Evolutionary conservation across 2,888 invertebrate species (phyloP).

Genomic region (Polia nebulosa): DNA sequence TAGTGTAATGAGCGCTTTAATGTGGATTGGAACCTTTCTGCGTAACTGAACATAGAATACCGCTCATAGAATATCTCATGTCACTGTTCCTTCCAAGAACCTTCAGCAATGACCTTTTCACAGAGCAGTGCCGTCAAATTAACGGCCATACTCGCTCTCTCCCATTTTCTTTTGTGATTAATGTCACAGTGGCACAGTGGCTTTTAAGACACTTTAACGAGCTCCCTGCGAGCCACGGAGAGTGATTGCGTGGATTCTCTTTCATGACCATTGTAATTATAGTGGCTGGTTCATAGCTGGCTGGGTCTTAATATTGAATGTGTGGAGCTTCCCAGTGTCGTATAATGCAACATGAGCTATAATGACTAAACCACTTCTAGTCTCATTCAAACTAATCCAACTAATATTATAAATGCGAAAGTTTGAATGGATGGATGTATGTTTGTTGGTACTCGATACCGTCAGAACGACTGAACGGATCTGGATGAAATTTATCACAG

Average conservation of each 20-base stretch:
- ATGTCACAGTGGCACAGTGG: slow-evolving; percentile 14
- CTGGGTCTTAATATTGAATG: slow-evolving; percentile 32
- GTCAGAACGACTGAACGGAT: too few relatives aligned
- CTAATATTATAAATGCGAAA: too few relatives aligned
- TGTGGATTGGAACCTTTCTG: too few relatives aligned
- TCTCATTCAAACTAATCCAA: too few relatives aligned
- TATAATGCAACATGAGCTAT: too few relatives aligned
- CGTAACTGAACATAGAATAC: too few relatives aligned
- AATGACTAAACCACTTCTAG: background rate
- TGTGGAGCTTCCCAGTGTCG: background rate
- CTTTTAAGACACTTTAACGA: slow-evolving; percentile 51
- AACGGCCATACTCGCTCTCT: slow-evolving; percentile 5
- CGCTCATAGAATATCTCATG: too few relatives aligned
- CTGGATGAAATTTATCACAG: too few relatives aligned
- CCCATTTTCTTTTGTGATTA: slow-evolving; percentile 40
- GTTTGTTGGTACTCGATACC: too few relatives aligned
- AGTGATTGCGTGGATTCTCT: slow-evolving; percentile 31
- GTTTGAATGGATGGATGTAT: too few relatives aligned
- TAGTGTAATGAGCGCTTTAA: too few relatives aligned
- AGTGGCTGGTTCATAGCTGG: slow-evolving; percentile 6
- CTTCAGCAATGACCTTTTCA: slow-evolving; percentile 12
- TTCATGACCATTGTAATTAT: slow-evolving; percentile 50
- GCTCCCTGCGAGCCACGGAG: slow-evolving; percentile 16
- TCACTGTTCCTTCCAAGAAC: too few relatives aligned
- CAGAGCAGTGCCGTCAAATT: slow-evolving; percentile 12